Evolutionary conservation across 2,113 vertebrate species (phyloP).

Genomic region (Baryphthengus martii): DNA sequence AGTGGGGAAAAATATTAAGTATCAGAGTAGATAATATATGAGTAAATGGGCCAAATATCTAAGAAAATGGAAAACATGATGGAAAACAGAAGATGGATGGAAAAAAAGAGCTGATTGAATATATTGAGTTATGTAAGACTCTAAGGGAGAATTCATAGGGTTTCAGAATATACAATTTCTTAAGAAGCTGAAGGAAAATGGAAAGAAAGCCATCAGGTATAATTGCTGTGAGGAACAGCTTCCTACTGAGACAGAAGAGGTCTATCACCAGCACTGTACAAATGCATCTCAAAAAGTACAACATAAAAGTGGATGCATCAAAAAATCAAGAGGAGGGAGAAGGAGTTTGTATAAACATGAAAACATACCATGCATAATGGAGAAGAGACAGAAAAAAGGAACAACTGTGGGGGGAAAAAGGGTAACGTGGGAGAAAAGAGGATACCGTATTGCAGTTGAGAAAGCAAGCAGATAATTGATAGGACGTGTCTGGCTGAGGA

Average conservation of each 20-base stretch:
- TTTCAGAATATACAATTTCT: conserved; percentile 73
- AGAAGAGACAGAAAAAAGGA: conserved; percentile 34
- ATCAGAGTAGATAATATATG: conserved; percentile 34
- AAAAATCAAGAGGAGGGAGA: conserved; percentile 68
- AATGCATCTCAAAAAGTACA: conserved; percentile 65
- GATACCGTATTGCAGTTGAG: conserved; percentile 1
- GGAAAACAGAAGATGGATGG: not conserved
- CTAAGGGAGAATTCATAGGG: conserved; percentile 48
- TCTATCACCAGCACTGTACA: conserved; percentile 61
- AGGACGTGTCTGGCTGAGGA: conserved; percentile 21
- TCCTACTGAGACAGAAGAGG: conserved; percentile 69
- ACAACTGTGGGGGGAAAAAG: conserved; percentile 11
- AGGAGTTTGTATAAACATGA: not conserved
- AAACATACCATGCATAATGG: not conserved
- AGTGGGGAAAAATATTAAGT: conserved; percentile 22
- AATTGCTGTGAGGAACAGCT: conserved; percentile 68
- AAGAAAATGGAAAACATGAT: conserved; percentile 46
- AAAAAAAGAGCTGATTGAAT: conserved; percentile 55
- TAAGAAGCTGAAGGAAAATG: conserved; percentile 71
- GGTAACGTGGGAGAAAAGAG: conserved; percentile 28
- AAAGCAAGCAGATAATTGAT: conserved; percentile 3
- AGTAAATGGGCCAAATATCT: conserved; percentile 61
- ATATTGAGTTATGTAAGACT: conserved; percentile 58
- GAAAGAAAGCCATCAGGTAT: conserved; percentile 68
- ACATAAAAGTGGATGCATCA: conserved; percentile 69